Evolutionary conservation across 2,113 vertebrate genomes (phyloP), one percentile per base, ranked within the genome.

Genomic region (Platycercus adscitus): DNA sequence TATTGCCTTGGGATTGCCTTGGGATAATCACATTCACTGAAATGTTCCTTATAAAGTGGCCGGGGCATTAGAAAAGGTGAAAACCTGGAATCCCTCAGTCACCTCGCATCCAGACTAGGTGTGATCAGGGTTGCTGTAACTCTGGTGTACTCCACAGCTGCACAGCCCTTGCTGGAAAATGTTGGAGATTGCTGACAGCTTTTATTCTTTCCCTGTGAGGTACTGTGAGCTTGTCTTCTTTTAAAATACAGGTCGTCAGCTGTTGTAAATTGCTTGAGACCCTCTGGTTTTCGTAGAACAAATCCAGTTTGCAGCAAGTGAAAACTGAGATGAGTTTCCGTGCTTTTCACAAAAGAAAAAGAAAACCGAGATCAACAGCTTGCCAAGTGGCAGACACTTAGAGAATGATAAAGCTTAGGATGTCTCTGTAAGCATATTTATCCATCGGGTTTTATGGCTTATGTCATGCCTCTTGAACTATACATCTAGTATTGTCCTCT

Each of bases 401-500:
- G 46, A 88, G 86, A 96, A 77, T 64, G 12, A 88, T 73, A 86
- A 93, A 89, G 47, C 37, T 91, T 66, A 46, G 31, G 35, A 49
- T 55, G 71, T 65, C 28, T 89, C 71, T 81, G 63, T 65, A 81
- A 92, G 73, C 8, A 11, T 81, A 89, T 89, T 84, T 95, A 92
- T 86, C 49, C 20, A 46, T 84, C 63, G 81, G 16, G 37, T 87
- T 91, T 88, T 86, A 72, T 73, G 61, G 21, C 23, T 93, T 89
- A 61, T 39, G 13, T 72, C n/a, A 3, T 81, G 69, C 46, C 56
- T 72, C 56, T 80, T 14, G 6, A 80, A 88, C n/a, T 43, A 61
- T 28, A 29, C 23, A 11, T 75, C n/a, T 65, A 75, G 10, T 31
- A 39, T 33, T 81, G 52, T 79, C 56, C 5, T 9, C 65, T 80